Conservation (phyloP, 1,140 invertebrate species). For the Nylanderia fulva region DNA sequence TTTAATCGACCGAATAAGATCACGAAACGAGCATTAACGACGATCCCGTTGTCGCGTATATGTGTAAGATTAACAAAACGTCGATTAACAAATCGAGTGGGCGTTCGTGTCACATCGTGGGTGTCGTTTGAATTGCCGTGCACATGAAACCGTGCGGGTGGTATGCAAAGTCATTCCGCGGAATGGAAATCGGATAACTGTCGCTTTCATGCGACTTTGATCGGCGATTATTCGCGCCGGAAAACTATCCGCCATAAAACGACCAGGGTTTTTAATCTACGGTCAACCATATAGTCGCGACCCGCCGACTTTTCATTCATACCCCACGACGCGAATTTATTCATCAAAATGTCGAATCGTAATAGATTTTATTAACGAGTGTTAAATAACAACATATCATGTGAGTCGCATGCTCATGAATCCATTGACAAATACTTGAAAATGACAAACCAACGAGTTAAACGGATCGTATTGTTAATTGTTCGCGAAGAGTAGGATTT, state of each 20-base stretch:
- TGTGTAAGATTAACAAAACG: too few species aligned
- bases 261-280: constrained; percentile 26
- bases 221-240: constrained; percentile 31
- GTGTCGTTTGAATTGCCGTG: not conserved
- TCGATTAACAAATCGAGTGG: constrained; percentile 47
- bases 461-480: not conserved
- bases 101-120: constrained; percentile 16
- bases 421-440: not conserved
- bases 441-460: not conserved
- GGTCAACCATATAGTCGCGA: constrained; percentile 40
- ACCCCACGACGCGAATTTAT: constrained; percentile 39
- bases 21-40: constrained; percentile 28
- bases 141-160: constrained; percentile 8
- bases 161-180: constrained; percentile 38
- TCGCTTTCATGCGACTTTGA: constrained; percentile 27
- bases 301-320: constrained; percentile 59
- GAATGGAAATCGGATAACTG: constrained; percentile 54
- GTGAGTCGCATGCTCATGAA: constrained; percentile 16
- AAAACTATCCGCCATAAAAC: constrained; percentile 35
- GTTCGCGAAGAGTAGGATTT: not conserved
- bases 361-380: constrained; percentile 21
- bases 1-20: constrained; percentile 20
- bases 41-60: not conserved
- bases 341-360: constrained; percentile 41
- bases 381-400: constrained; percentile 21